Conservation (phyloP, 2,113 vertebrate genomes). For the Platanista minor region DNA sequence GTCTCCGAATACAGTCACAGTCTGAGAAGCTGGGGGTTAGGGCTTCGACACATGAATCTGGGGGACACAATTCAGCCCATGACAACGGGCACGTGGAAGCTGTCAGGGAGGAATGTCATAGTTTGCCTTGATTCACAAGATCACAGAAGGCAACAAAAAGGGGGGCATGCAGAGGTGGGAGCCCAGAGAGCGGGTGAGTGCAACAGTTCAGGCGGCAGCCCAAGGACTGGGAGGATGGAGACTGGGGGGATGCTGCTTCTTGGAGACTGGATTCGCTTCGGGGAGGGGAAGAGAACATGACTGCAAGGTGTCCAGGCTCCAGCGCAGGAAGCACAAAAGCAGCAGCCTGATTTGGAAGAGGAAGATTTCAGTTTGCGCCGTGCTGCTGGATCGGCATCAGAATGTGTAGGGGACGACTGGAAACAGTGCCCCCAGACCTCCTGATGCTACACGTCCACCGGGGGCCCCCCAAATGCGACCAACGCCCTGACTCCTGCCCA, state of each 20-base stretch:
- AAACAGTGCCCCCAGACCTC: neutral
- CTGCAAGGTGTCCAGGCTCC: neutral
- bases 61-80: neutral
- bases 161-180: neutral
- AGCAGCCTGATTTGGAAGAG: neutral
- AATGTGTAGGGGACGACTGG: neutral
- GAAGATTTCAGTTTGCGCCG: neutral
- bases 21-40: neutral
- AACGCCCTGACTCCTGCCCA: neutral
- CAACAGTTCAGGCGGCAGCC: neutral
- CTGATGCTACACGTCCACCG: neutral
- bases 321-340: neutral
- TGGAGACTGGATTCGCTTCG: neutral
- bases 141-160: neutral
- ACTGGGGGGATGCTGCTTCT: neutral
- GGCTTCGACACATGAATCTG: neutral
- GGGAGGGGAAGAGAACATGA: neutral
- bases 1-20: neutral
- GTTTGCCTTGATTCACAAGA: neutral
- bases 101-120: rapidly evolving
- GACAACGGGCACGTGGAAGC: neutral
- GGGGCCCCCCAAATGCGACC: neutral
- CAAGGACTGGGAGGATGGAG: rapidly evolving
- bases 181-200: neutral
- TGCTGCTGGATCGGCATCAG: neutral